Evolutionary conservation across 1,140 invertebrate species (phyloP).

Genomic region (Drosophila miranda): DNA sequence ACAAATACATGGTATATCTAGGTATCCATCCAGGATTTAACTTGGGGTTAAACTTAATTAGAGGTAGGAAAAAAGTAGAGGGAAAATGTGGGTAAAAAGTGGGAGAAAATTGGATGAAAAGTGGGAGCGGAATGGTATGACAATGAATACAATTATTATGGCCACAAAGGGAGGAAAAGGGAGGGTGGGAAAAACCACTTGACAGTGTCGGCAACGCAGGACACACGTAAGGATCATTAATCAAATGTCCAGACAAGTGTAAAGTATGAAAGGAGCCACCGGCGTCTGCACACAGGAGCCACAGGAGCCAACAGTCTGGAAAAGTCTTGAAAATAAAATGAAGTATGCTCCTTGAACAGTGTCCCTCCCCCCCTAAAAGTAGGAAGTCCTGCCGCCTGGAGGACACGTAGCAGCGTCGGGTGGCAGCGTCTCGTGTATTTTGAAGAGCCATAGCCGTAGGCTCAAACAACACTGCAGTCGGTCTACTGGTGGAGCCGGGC

Average conservation of each 20-base stretch:
- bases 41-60: conserved; percentile 42
- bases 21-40: conserved; percentile 15
- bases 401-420: conserved; percentile 25
- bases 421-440: conserved; percentile 3
- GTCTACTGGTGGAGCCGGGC: conserved; percentile 1
- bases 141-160: conserved; percentile 70
- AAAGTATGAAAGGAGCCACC: conserved; percentile 59
- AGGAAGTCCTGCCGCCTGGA: conserved; percentile 4
- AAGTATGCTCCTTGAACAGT: conserved; percentile 29
- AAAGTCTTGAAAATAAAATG: conserved; percentile 50
- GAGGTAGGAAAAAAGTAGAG: conserved; percentile 6
- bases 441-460: conserved; percentile 42
- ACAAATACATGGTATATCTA: no score
- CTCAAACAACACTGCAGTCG: conserved; percentile 22
- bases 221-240: conserved; percentile 77
- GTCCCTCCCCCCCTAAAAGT: no score
- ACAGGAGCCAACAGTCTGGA: conserved; percentile 5
- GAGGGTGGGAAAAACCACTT: conserved; percentile 19
- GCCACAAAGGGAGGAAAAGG: conserved; percentile 1
- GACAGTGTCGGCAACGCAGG: conserved; percentile 28
- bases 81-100: conserved; percentile 3
- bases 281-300: no score
- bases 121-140: conserved; percentile 46
- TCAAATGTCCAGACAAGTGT: conserved; percentile 80
- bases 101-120: not conserved